phyloP scores from a whole-genome alignment of 2,888 invertebrate species.

The Harpalus rubripes region DNA sequence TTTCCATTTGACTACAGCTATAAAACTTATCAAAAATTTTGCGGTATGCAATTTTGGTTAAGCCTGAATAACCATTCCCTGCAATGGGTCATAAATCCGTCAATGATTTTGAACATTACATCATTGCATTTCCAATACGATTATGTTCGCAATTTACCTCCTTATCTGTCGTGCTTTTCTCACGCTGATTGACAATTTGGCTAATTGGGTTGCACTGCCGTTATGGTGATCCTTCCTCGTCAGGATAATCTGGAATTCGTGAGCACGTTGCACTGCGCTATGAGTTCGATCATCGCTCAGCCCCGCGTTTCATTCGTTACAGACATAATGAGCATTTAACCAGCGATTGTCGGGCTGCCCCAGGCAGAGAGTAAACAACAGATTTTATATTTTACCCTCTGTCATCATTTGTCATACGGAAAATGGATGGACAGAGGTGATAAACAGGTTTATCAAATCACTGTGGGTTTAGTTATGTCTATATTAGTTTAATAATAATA shows the following conservation, averaged over 20 bases:
- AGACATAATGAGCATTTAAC: conserved; percentile 45
- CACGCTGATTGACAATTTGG: conserved; percentile 51
- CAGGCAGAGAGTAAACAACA: conserved; percentile 29
- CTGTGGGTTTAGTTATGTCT: neutral
- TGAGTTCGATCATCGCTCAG: conserved; percentile 32
- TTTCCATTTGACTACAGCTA: too few species aligned
- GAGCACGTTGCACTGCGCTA: conserved; percentile 12
- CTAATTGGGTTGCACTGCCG: conserved; percentile 48
- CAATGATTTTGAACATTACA: neutral
- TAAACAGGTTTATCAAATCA: neutral
- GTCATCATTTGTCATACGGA: conserved; percentile 42
- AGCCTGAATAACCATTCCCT: too few species aligned
- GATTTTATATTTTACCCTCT: conserved; percentile 47
- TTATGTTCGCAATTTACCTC: neutral
- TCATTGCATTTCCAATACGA: neutral
- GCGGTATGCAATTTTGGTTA: too few species aligned
- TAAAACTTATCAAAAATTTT: too few species aligned
- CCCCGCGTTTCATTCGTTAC: conserved; percentile 31
- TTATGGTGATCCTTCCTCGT: conserved; percentile 27
- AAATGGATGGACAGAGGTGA: neutral
- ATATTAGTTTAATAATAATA: neutral
- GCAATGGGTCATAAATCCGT: too few species aligned
- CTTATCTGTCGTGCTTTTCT: conserved; percentile 18
- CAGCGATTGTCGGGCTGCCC: conserved; percentile 25
- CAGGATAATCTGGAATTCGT: conserved; percentile 42